Evolutionary conservation across 2,888 invertebrate species (phyloP).

Genomic region (Lumbricus terrestris): DNA sequence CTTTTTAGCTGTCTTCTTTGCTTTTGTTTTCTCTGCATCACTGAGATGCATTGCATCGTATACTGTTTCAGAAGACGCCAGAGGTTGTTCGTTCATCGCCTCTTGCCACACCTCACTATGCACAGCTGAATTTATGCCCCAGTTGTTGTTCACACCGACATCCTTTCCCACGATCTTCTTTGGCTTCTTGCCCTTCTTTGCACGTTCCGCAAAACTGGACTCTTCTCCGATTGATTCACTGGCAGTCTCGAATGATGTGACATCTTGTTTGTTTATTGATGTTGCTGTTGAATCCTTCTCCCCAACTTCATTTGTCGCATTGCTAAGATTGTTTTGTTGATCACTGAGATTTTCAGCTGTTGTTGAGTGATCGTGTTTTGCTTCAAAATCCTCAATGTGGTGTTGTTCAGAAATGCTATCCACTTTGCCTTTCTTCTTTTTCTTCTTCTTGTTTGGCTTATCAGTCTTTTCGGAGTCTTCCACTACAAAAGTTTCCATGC

Average conservation of each 20-base stretch:
- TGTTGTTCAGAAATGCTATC: neutral
- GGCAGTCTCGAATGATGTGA: neutral
- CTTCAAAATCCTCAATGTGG: neutral
- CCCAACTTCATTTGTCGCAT: neutral
- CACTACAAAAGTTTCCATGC: neutral
- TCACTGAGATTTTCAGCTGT: neutral
- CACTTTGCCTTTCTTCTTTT: neutral
- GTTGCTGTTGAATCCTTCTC: neutral
- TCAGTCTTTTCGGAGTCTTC: neutral
- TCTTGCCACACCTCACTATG: conserved; percentile 7
- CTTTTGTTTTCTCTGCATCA: neutral
- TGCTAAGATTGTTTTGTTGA: neutral
- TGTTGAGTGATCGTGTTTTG: neutral
- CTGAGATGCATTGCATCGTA: neutral
- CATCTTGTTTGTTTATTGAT: neutral
- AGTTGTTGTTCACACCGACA: neutral
- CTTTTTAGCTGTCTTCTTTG: neutral
- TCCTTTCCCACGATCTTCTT: neutral
- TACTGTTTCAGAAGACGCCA: conserved; percentile 18
- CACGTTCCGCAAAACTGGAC: neutral
- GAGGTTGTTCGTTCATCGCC: conserved; percentile 11
- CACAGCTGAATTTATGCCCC: neutral
- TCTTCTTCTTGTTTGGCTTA: neutral
- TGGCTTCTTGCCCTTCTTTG: neutral
- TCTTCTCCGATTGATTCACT: neutral